Evolutionary conservation across 2,113 vertebrate species (phyloP), one percentile per base, ranked within the genome.

Genomic region (Chamaetylas fuelleborni): DNA sequence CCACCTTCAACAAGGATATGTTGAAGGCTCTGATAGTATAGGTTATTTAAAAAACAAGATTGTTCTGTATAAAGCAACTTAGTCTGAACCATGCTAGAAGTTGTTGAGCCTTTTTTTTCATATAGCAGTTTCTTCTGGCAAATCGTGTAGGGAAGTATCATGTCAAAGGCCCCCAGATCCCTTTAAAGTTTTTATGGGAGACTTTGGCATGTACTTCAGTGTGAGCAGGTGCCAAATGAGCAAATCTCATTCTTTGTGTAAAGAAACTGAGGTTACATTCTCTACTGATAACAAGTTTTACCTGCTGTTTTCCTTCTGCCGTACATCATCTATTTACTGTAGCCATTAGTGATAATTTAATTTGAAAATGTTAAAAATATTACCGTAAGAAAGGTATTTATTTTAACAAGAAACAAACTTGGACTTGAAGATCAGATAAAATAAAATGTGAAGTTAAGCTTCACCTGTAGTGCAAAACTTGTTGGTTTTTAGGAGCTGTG

Each of bases 271-370:
- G 76, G 88, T 92, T 81, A 80, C 19, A 25, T 84, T 94, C 74
- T 95, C 93, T 88, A 88, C 84, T 90, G 96, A 94, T 91, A 66
- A 73, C 18, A 86, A 80, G 64, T 91, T 81, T 91, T 88, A 92
- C 71, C 95, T 97, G 97, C 97, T 96, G 64, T 97, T 98, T 98
- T 98, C 97, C 98, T 98, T 98, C 96, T 95, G 79, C 92, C 79
- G 0, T 97, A 97, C 95, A 95, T 97, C 93, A 86, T 95, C 90
- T 96, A 94, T 96, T 96, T 95, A 92, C 84, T 92, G 79, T 93
- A 94, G 90, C 69, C 82, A 54, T 91, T 94, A 85, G 67, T 60
- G 60, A 86, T 95, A 95, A 92, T 90, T 87, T 94, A 86, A 93
- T 95, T 91, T 94, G 93, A 84, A 95, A 96, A 80, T 73, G 64